Conservation (phyloP, 2,797 vertebrate species). For the Typhlichthys subterraneus region DNA sequence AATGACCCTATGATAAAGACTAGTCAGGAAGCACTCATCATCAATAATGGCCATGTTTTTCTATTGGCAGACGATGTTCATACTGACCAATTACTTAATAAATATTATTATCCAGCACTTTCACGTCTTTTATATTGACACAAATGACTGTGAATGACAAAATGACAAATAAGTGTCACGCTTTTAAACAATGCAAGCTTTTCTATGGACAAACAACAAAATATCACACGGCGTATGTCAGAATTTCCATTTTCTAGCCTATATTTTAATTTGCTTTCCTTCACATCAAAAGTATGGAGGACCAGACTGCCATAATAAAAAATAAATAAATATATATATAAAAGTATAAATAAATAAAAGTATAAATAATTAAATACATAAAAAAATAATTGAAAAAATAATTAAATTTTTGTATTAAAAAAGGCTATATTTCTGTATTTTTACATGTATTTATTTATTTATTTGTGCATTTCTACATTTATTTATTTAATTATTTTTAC, state of each 20-base stretch:
- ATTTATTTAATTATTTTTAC: too few species aligned
- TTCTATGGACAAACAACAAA: background rate
- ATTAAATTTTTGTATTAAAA: too few species aligned
- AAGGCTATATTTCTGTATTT: too few species aligned
- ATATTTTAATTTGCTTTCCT: conserved; percentile 8
- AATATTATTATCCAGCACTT: background rate
- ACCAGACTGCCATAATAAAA: too few species aligned
- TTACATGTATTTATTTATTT: too few species aligned
- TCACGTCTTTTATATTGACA: conserved; percentile 7
- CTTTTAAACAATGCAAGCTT: background rate
- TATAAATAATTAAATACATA: too few species aligned
- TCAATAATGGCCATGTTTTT: conserved; percentile 34
- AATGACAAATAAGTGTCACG: too few species aligned
- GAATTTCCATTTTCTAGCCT: background rate
- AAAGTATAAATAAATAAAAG: too few species aligned
- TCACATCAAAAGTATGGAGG: conserved; percentile 2
- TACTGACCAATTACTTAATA: conserved; percentile 5
- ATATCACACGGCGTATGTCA: background rate
- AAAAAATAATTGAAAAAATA: too few species aligned
- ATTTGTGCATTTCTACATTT: too few species aligned
- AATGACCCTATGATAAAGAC: conserved; percentile 18
- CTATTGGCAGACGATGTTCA: conserved; percentile 2
- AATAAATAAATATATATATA: too few species aligned
- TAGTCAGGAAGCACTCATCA: conserved; percentile 23
- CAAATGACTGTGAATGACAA: background rate